These are phyloP conservation scores for Hozukius guyotensis DNA, from an alignment of 2,797 vertebrate species.

Conservation along the genomic window DNA sequence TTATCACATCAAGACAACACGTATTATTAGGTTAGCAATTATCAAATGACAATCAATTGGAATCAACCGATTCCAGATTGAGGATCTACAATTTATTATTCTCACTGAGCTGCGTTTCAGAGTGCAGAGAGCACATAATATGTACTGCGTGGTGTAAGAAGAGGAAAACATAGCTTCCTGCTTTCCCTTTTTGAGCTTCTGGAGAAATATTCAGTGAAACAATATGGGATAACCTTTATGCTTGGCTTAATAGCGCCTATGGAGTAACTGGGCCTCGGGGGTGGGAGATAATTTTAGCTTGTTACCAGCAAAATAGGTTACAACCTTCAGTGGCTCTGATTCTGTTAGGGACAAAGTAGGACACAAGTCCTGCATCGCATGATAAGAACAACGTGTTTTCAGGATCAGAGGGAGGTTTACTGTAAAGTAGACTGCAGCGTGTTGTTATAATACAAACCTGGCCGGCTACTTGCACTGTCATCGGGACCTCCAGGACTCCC, in stretches of 20 bases:
- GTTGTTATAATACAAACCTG: conserved; percentile 83
- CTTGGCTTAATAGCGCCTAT: conserved; percentile 61
- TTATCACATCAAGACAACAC: not conserved
- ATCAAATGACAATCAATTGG: not conserved
- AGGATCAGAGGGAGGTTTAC: not conserved
- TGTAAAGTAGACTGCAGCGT: not conserved
- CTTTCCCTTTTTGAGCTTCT: not conserved
- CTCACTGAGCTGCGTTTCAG: not conserved
- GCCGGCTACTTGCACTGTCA: conserved; percentile 84
- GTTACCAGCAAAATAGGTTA: conserved; percentile 74
- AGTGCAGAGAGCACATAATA: not conserved
- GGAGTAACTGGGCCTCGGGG: conserved; percentile 63
- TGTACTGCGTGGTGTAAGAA: not conserved
- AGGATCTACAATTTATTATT: not conserved
- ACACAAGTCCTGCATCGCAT: conserved; percentile 29
- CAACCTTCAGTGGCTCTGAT: conserved; percentile 66
- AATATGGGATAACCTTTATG: conserved; percentile 66
- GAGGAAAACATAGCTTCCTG: not conserved
- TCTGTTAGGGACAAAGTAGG: conserved; percentile 64
- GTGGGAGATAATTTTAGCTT: conserved; percentile 75
- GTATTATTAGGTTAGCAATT: not conserved
- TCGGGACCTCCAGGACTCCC: conserved; percentile 88
- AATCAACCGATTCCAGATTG: not conserved
- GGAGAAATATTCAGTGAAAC: conserved; percentile 40
- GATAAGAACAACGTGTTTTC: not conserved